Base-by-base conservation (phyloP, 2,113 vertebrate species). In the Anser cygnoides region DNA sequence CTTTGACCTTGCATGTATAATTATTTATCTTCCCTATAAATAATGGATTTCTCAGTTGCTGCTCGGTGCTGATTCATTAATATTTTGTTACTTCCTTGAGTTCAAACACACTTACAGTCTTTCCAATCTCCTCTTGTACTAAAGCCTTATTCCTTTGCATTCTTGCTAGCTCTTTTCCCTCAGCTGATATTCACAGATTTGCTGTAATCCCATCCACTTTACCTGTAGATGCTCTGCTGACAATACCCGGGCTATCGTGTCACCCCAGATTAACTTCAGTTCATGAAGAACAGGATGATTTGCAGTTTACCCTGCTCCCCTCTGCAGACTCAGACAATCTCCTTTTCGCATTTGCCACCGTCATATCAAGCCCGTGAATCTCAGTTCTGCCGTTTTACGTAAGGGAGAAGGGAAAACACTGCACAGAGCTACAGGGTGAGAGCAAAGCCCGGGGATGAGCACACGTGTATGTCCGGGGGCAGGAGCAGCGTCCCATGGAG, bases 1-100 rank as follows among this genome's bases (percentile, higher is more conserved):
- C 77, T 96, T 91, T 82, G 93, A 95, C 92, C 89, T 96, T 95
- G 91, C 62, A 91, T 87, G 44, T 82, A 89, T 95, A 95, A 96
- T 95, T 92, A 76, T 90, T 93, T 94, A 67, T 82, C 84, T 96
- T 89, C 22, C 58, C 58, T 50, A 94, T 93, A 92, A 95, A 96
- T 95, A 96, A 93, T 94, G 62, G 62, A 92, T 96, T 92, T 79
- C 84, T 95, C 93, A 92, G 78, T 77, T 96, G 74, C 74, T 80
- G 21, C 28, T 89, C 87, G 66, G 31, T 94, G 70, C 81, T 35
- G 70, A 87, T 95, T 96, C 84, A 93, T 97, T 93, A 95, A 87
- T 95, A 93, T 86, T 91, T 89, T 93, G 83, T 90, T 94, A 73
- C 58, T 37, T 94, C 71, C 55, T 87, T 91, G 35, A 72, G 66